These are phyloP conservation scores for Orgyia antiqua DNA, from an alignment of 2,888 invertebrate genomes.

Conservation along the genomic window DNA sequence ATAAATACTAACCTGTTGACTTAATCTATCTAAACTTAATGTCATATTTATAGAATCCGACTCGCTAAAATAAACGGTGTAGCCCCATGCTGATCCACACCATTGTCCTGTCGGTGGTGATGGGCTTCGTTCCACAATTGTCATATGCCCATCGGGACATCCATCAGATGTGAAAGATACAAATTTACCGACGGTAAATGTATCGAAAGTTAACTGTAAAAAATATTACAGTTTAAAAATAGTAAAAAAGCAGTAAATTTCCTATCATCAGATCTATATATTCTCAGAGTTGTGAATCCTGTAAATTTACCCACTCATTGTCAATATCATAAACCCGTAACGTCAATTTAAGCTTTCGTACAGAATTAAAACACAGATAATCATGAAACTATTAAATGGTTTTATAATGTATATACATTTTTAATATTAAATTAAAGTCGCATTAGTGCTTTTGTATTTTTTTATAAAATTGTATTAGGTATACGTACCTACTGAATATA, in stretches of 20 bases:
- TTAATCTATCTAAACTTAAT: slow-evolving; percentile 82
- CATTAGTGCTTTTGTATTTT: no score
- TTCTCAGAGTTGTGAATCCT: no score
- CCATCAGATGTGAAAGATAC: slow-evolving; percentile 87
- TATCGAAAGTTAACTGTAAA: slow-evolving; percentile 89
- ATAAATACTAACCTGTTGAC: slow-evolving; percentile 81
- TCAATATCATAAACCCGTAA: no score
- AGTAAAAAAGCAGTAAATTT: not conserved
- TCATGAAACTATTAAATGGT: no score
- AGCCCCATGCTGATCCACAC: slow-evolving; percentile 91
- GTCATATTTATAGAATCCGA: slow-evolving; percentile 88
- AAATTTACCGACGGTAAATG: slow-evolving; percentile 89
- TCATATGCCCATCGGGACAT: slow-evolving; percentile 90
- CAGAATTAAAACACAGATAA: no score
- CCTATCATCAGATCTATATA: no score
- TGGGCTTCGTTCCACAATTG: slow-evolving; percentile 84
- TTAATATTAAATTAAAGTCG: no score
- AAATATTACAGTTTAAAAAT: slow-evolving; percentile 15
- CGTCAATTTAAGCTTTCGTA: no score
- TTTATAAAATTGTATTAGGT: no score
- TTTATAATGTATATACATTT: no score
- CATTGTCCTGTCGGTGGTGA: slow-evolving; percentile 87
- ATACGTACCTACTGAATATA: no score
- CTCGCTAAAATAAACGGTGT: slow-evolving; percentile 91
- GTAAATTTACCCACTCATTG: no score